Evolutionary conservation across 2,888 invertebrate genomes (phyloP).

Genomic region (Andrena trimmerana): DNA sequence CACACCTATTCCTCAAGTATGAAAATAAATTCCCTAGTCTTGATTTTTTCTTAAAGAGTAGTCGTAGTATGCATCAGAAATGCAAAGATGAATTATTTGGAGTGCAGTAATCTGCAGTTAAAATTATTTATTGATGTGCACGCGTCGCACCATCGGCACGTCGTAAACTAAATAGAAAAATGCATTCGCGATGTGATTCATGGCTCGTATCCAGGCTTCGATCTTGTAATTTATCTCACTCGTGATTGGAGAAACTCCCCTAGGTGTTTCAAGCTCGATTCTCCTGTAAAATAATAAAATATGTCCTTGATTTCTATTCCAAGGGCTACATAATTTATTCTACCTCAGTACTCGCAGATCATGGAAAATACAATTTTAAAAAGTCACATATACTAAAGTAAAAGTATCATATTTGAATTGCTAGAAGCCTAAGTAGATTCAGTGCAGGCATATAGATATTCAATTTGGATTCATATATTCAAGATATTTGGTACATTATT

Average conservation of each 20-base stretch:
- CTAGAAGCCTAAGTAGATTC: no score
- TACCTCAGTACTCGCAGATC: no score
- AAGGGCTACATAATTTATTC: no score
- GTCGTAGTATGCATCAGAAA: neutral
- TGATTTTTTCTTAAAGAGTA: neutral
- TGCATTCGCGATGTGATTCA: slow-evolving; percentile 86
- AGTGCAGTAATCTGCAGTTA: neutral
- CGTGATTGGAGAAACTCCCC: slow-evolving; percentile 84
- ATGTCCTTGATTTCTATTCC: no score
- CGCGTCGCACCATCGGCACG: slow-evolving; percentile 87
- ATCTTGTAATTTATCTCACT: slow-evolving; percentile 86
- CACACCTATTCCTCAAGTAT: neutral
- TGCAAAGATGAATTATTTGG: neutral
- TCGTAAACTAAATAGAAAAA: slow-evolving; percentile 87
- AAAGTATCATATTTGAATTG: no score
- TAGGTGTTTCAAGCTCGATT: slow-evolving; percentile 61
- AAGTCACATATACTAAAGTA: no score
- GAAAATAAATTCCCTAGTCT: slow-evolving; percentile 14
- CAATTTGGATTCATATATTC: neutral
- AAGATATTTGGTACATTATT: neutral
- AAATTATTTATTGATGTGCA: slow-evolving; percentile 72
- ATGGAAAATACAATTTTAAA: no score
- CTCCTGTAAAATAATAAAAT: slow-evolving; percentile 65
- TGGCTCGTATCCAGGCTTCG: slow-evolving; percentile 86
- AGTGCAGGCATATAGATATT: no score